Percentiles rank a stretch among this genome's conserved stretches.
Conservation (phyloP, 2,888 invertebrate species). For the Campoplex nolae region DNA sequence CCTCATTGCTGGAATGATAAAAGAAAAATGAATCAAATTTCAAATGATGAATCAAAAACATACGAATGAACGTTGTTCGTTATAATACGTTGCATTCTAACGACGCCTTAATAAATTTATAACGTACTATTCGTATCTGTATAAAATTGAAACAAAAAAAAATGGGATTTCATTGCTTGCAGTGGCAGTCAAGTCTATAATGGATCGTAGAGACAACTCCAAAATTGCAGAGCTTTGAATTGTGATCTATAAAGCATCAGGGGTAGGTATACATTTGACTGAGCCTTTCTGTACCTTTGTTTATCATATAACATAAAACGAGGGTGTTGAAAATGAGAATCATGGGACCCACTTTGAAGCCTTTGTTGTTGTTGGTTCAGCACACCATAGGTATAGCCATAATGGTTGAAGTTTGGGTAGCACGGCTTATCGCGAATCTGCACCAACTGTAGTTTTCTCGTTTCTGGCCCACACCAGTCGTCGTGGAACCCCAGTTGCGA, state of each 20-base stretch:
- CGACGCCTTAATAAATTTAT: not conserved
- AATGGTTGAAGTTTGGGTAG: conserved; percentile 27
- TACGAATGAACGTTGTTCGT: not conserved
- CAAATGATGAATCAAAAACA: not conserved
- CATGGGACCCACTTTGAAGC: conserved; percentile 20
- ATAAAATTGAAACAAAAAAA: not conserved
- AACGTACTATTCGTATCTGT: not conserved
- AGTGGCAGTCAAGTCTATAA: not conserved
- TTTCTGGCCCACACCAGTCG: conserved; percentile 16
- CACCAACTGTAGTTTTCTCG: conserved; percentile 45
- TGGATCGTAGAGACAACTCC: not conserved
- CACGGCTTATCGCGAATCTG: conserved; percentile 61
- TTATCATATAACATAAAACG: not conserved
- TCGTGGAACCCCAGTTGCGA: conserved; percentile 37
- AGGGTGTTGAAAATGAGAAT: conserved; percentile 16
- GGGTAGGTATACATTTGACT: not conserved
- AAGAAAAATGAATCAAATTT: not conserved
- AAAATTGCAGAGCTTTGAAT: not conserved
- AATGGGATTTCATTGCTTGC: not conserved
- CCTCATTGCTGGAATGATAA: not conserved
- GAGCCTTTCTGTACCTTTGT: not conserved
- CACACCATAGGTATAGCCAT: conserved; percentile 8
- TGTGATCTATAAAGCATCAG: not conserved
- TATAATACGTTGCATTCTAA: not conserved
- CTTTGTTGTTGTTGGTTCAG: conserved; percentile 33